Evolutionary conservation across 2,797 vertebrate genomes (phyloP), one percentile per base, ranked within the genome.

Genomic region (Eospalax fontanierii): DNA sequence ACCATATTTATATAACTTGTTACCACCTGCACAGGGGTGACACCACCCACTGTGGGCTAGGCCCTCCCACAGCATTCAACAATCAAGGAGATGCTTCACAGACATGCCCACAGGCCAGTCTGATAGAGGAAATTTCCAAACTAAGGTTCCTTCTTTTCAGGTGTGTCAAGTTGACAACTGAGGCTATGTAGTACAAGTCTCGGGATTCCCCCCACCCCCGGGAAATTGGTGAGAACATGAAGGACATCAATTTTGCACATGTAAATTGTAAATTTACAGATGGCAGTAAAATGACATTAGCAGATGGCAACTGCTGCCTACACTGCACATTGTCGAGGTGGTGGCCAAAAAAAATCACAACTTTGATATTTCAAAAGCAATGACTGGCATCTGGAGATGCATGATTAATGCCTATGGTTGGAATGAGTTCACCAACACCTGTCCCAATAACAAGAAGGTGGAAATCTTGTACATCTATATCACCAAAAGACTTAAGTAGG

Each of bases 341-440:
- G 99, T 99, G 98, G 98, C 99, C 96, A 99, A 99, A 98, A 99
- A 99, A 96, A 99, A 99, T 97, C 97, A 99, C 95, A 99, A 99
- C 97, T 99, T 99, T 0, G 99, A 99, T 97, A 99, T 99, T 89
- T 99, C 99, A 82, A 99, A 99, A 98, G 98, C 99, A 93, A 99
- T 99, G 99, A 99, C 98, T 0, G 99, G 98, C 96, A 98, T 99
- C 97, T 99, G 99, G 99, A 99, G 99, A 98, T 99, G 99, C 98
- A 98, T 99, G 98, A 99, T 99, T 12, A 99, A 98, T 33, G 99
- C 99, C 11, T 99, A 99, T 71, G 98, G 99, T 5, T 99, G 99
- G 1, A 99, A 99, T 46, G 99, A 99, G 97, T 99, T 99, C 98
- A 99, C 99, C 98, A 99, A 99, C 97, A 99, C 99, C 96, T 99